A percentile compares a stretch with the other conserved stretches of the same genome.
These are phyloP conservation scores for Agelas oroides DNA, from an alignment of 37 sponge, comb jelly and placozoan genomes.

Conservation along the genomic window DNA sequence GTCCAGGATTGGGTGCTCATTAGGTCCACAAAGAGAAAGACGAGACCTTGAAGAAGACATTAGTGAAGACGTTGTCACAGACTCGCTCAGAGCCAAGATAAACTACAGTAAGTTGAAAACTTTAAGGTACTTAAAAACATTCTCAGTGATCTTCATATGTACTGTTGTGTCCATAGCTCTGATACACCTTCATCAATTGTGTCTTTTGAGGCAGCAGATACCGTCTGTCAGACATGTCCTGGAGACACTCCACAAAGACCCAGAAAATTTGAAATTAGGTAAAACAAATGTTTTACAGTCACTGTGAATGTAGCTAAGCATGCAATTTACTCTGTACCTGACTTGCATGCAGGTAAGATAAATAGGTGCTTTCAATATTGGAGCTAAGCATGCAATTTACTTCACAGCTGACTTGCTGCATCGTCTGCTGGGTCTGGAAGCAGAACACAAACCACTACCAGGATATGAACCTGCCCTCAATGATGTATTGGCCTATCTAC, in stretches of 20 bases:
- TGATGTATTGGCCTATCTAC: constrained; percentile 34
- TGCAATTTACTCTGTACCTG: constrained; percentile 4
- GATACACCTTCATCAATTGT: constrained; percentile 1
- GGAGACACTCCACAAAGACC: constrained; percentile 27
- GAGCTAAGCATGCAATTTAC: too few species aligned
- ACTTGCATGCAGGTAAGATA: constrained; percentile 31
- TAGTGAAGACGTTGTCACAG: not conserved
- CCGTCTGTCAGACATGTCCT: constrained; percentile 21
- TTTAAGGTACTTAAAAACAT: not conserved
- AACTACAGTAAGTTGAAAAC: constrained; percentile 17
- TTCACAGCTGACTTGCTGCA: constrained; percentile 28
- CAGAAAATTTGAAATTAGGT: constrained; percentile 36
- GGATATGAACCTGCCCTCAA: constrained; percentile 26
- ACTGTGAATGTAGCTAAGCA: not conserved
- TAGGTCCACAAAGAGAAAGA: not conserved
- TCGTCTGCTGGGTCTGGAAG: constrained; percentile 46
- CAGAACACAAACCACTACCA: constrained; percentile 42
- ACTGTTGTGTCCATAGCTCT: not conserved
- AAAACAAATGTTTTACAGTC: not conserved
- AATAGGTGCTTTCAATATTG: too few species aligned
- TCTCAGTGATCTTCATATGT: not conserved
- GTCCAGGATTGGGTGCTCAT: not conserved
- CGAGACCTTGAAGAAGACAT: not conserved
- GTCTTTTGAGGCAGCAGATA: constrained; percentile 11
- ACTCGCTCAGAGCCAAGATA: constrained; percentile 15